Evolutionary conservation across 2,888 invertebrate genomes (phyloP).

Genomic region (Micropterix aruncella): DNA sequence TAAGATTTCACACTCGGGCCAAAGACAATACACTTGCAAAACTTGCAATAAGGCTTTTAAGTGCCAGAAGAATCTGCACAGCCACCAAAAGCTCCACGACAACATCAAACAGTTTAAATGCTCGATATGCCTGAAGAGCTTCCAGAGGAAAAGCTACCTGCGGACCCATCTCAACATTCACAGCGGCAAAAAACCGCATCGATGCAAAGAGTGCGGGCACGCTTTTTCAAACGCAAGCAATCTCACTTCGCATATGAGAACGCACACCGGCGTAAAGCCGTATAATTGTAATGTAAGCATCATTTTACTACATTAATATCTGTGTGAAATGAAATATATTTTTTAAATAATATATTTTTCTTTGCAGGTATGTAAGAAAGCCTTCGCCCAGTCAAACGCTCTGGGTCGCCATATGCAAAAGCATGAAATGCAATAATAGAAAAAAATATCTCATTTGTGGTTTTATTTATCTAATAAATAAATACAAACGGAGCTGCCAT

Average conservation of each 20-base stretch:
- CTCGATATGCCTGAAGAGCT: conserved; percentile 11
- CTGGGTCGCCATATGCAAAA: conserved; percentile 12
- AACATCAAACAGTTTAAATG: conserved; percentile 12
- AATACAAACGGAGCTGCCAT: too few species aligned
- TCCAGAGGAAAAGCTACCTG: conserved; percentile 11
- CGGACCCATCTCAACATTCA: conserved; percentile 10
- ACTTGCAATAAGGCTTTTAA: conserved; percentile 12
- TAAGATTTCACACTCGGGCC: conserved; percentile 11
- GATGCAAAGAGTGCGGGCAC: conserved; percentile 11
- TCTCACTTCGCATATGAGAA: conserved; percentile 9
- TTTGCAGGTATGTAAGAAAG: conserved; percentile 11
- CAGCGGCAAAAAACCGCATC: conserved; percentile 10
- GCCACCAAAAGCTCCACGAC: conserved; percentile 11
- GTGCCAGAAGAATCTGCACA: conserved; percentile 12
- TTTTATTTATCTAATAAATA: too few species aligned
- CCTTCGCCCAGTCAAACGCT: conserved; percentile 11
- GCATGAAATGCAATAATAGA: conserved; percentile 4
- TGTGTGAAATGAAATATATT: neutral
- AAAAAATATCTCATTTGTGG: too few species aligned
- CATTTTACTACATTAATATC: neutral
- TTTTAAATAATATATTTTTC: conserved; percentile 1
- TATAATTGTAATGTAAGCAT: conserved; percentile 11
- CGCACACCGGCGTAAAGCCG: conserved; percentile 11
- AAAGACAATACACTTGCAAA: conserved; percentile 10
- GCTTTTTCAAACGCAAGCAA: conserved; percentile 12